Base-by-base conservation (phyloP, 1,140 invertebrate species). In the Eueides isabella region DNA sequence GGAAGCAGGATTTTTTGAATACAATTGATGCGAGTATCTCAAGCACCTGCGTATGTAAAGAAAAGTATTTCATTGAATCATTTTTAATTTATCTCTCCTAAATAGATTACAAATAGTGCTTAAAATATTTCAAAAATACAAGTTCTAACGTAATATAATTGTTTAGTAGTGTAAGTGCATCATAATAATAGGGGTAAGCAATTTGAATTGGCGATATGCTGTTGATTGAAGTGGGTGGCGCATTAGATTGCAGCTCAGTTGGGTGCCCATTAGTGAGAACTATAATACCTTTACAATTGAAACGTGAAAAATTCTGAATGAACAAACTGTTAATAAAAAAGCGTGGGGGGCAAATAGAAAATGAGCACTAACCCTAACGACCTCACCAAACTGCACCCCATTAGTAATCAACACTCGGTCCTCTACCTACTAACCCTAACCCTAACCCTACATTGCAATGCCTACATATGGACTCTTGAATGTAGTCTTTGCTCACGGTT, bases 401-500 rank as follows among this genome's bases (percentile, higher is more conserved):
- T 55, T 26, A 26, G 48, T 55, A 55, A 55, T 55, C 19, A 55
- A 55, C 23, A 26, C 19, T 55, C 9, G 48, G 48, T 23, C 23
- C 48, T 55, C 48, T 55, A 55, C 48, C 48, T 55, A 55, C 19
- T 23, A 55, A 23, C 35, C 35, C 14, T 23, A 55, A 23, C 35
- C 35, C 14, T 38, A 38, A 38, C 48, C 48, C 19, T 55, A 55
- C 23, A 55, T 55, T 55, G 48, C 48, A 55, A 55, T 61, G n/a
- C 55, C 44, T 48, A 44, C 19, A 41, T 64, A 48, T 48, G 55
- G 61, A 23, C 69, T 29, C 67, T 70, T 70, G 14, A 70, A 70
- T 70, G 61, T 61, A 68, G 71, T 63, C 72, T 75, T 77, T 78
- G 76, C 76, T 77, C 76, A 71, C 74, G 81, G 74, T 76, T 68